Evolutionary conservation across 2,888 invertebrate genomes (phyloP), one percentile per base, ranked within the genome.

Genomic region (Sesia bembeciformis): DNA sequence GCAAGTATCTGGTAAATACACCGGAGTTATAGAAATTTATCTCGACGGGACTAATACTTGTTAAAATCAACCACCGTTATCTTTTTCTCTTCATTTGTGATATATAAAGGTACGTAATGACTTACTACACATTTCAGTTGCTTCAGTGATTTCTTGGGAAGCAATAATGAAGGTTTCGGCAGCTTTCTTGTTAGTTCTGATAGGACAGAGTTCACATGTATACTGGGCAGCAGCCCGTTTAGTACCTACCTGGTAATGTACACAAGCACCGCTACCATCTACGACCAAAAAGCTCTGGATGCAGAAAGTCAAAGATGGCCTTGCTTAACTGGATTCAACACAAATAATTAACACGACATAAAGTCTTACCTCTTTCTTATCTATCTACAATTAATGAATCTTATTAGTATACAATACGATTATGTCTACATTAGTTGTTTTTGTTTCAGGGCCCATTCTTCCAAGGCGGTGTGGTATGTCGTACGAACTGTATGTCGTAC

Each of bases 211-310:
- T 53, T 57, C 55, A 4, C 64, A 70, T 54, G 56, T 67, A 54
- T 65, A 62, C 40, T 60, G 60, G 53, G 67, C 68, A 42, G 46
- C 46, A n/a, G 23, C 23, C 23, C 23, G 23, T 2, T 23, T 23
- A 23, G 23, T 23, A 23, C 23, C 23, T 23, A 23, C 23, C 23
- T 23, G 23, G 23, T 23, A 23, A 23, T 23, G 23, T 23, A 23
- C 23, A 23, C 23, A 23, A 1, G 23, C 23, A 23, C 23, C 23
- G 23, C 23, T 23, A 8, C 4, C 8, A 46, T 46, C 46, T 1
- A 74, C 73, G 3, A 74, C 75, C 0, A 57, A 58, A 38, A 77
- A 74, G 43, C 68, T 73, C 7, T 78, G 76, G 76, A 64, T 71
- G 0, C 60, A 64, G 51, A 79, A 70, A 61, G 50, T 80, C 40